phyloP scores from a whole-genome alignment of 2,113 vertebrate genomes.

The Dromaius novaehollandiae region DNA sequence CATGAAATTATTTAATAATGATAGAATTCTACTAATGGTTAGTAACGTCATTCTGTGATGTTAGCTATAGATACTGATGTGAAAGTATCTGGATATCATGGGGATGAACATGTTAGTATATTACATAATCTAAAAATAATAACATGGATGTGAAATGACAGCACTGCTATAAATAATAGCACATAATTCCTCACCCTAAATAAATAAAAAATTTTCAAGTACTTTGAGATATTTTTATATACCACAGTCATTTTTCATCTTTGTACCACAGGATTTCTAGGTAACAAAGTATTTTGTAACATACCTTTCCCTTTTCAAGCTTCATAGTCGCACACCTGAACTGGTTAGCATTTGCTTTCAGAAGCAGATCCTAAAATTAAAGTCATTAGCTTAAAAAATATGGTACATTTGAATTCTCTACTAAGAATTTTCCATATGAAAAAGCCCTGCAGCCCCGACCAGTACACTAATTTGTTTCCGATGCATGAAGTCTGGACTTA shows the following conservation, averaged over 20 bases:
- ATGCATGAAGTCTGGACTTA: background rate
- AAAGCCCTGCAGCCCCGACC: background rate
- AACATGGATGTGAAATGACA: background rate
- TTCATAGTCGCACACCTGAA: conserved; percentile 80
- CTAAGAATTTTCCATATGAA: background rate
- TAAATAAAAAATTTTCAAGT: background rate
- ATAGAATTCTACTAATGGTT: background rate
- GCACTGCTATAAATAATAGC: background rate
- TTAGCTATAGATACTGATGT: background rate
- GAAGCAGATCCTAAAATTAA: conserved; percentile 73
- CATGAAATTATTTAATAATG: background rate
- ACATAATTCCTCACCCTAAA: background rate
- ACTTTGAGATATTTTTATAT: background rate
- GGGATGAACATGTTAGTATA: background rate
- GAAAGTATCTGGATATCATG: background rate
- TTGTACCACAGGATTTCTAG: background rate
- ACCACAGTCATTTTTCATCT: background rate
- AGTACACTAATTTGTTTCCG: background rate
- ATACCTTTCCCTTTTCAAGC: conserved; percentile 72
- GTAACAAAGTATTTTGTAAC: background rate
- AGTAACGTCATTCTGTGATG: background rate
- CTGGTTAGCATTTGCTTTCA: conserved; percentile 77
- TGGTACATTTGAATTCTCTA: background rate
- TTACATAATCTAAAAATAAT: background rate
- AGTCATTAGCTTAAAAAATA: background rate